Conservation (phyloP, 1,140 invertebrate genomes). For the Aphaenogaster ashmeadi region DNA sequence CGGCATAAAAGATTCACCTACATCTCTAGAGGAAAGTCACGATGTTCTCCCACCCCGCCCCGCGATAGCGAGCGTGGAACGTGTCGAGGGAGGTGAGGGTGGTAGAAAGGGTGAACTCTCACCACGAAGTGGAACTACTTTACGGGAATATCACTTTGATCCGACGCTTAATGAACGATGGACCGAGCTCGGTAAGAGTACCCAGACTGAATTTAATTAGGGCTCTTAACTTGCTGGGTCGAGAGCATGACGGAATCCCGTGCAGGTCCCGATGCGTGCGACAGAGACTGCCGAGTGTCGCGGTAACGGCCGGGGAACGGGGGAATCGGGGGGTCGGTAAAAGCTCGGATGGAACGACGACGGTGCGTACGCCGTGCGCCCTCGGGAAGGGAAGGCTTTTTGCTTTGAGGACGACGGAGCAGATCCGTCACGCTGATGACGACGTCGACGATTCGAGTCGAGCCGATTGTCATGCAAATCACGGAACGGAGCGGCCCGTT, state of each 20-base stretch:
- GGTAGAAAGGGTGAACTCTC: slow-evolving; percentile 71
- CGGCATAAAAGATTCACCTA: slow-evolving; percentile 72
- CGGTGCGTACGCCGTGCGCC: slow-evolving; percentile 66
- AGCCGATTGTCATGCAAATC: slow-evolving; percentile 85
- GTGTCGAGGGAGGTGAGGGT: slow-evolving; percentile 65
- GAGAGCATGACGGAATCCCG: slow-evolving; percentile 75
- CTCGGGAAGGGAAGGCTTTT: slow-evolving; percentile 73
- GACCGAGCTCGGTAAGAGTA: slow-evolving; percentile 83
- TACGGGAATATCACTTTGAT: slow-evolving; percentile 85
- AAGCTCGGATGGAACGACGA: slow-evolving; percentile 79
- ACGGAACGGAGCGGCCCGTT: slow-evolving; percentile 77
- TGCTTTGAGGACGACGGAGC: slow-evolving; percentile 79
- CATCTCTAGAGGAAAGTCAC: slow-evolving; percentile 65
- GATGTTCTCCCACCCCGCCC: slow-evolving; percentile 53
- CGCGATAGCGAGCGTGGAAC: slow-evolving; percentile 44
- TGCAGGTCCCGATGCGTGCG: slow-evolving; percentile 63
- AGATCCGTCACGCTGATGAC: slow-evolving; percentile 79
- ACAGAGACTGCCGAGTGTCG: slow-evolving; percentile 50
- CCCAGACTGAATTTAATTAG: slow-evolving; percentile 86
- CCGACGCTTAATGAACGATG: slow-evolving; percentile 84
- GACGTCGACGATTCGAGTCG: slow-evolving; percentile 72
- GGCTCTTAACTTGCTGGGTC: slow-evolving; percentile 82
- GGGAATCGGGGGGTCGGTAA: slow-evolving; percentile 75
- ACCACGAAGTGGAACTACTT: slow-evolving; percentile 77
- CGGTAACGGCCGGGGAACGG: slow-evolving; percentile 67